phyloP scores from a whole-genome alignment of 2,113 vertebrate species.

The Centrocercus urophasianus region DNA sequence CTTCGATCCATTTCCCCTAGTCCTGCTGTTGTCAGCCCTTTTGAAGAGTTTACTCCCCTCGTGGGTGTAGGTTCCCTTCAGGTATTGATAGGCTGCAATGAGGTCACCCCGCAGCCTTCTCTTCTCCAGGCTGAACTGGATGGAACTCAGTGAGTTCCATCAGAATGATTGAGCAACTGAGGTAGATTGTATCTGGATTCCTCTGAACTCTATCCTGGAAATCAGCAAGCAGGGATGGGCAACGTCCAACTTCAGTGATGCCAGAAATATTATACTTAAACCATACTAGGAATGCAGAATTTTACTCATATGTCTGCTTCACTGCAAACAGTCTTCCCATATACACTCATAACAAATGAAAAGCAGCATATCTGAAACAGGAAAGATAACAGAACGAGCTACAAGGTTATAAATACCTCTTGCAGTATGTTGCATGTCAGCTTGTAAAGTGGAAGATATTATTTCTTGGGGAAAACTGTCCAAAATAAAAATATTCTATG shows the following conservation, averaged over 20 bases:
- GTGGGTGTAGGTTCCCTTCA: no score
- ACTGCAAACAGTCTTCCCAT: not conserved
- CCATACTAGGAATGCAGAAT: not conserved
- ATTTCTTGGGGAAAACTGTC: not conserved
- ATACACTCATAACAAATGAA: not conserved
- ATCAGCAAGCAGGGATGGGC: not conserved
- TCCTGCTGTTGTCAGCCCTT: no score
- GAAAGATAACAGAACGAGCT: not conserved
- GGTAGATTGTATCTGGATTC: not conserved
- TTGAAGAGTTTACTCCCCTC: no score
- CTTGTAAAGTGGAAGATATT: constrained; percentile 11
- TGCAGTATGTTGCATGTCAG: not conserved
- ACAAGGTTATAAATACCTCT: not conserved
- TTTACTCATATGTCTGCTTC: not conserved
- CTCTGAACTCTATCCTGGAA: not conserved
- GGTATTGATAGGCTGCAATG: no score
- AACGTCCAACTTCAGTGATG: not conserved
- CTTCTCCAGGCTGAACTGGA: no score
- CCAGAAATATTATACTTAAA: not conserved
- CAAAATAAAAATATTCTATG: not conserved
- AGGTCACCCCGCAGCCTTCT: no score
- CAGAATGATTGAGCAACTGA: not conserved
- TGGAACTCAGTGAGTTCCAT: not conserved
- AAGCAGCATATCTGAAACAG: not conserved
- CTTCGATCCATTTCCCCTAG: no score